A percentile compares a stretch with the other conserved stretches of the same genome.
These are phyloP conservation scores for Amphiprion ocellaris DNA, from an alignment of 2,113 vertebrate genomes.

Conservation along the genomic window DNA sequence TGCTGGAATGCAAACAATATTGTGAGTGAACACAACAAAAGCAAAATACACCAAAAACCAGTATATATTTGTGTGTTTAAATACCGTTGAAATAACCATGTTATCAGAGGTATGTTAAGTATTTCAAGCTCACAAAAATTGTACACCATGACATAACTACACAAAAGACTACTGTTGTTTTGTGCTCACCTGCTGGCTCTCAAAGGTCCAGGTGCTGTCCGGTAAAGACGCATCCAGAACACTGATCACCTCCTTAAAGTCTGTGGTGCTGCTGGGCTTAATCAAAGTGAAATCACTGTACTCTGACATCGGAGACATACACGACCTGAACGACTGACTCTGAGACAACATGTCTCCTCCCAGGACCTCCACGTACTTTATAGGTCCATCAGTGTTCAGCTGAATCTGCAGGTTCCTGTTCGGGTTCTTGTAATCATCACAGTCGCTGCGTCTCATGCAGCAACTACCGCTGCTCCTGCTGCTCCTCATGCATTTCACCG, in stretches of 20 bases:
- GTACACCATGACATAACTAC: neutral
- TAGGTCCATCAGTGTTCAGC: conserved; percentile 89
- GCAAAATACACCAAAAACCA: neutral
- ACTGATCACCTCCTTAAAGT: conserved; percentile 72
- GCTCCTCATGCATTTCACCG: conserved; percentile 65
- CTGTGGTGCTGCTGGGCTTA: conserved; percentile 80
- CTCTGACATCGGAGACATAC: conserved; percentile 87
- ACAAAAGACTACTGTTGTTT: neutral
- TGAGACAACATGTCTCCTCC: conserved; percentile 87
- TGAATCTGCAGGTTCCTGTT: conserved; percentile 88
- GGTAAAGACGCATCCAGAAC: conserved; percentile 71
- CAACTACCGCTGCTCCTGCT: conserved; percentile 78
- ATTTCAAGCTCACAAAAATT: neutral
- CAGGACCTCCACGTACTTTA: conserved; percentile 93
- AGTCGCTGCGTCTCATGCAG: conserved; percentile 68
- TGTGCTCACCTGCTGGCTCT: conserved; percentile 75
- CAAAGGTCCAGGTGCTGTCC: conserved; percentile 74
- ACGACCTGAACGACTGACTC: conserved; percentile 88
- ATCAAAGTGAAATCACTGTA: conserved; percentile 90
- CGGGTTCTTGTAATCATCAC: conserved; percentile 83
- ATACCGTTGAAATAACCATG: neutral
- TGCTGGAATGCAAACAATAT: neutral
- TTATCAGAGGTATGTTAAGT: neutral
- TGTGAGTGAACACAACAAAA: too few relatives aligned
- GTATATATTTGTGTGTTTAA: neutral